phyloP scores from a whole-genome alignment of 2,888 invertebrate genomes.

The Pristionchus fissidentatus region DNA sequence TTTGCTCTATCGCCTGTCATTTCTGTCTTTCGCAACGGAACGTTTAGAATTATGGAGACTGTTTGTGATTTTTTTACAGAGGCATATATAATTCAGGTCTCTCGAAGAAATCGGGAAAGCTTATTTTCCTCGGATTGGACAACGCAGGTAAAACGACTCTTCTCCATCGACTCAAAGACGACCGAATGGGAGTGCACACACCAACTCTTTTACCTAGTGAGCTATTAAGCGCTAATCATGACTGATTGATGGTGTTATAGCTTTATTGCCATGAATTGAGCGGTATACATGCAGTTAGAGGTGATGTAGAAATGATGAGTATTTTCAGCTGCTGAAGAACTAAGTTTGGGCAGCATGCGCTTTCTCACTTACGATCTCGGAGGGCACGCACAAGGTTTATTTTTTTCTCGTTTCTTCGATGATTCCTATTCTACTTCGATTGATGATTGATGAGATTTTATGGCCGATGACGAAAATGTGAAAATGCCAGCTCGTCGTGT shows the following conservation, averaged over 20 bases:
- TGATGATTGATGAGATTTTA: background rate
- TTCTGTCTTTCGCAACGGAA: too few relatives aligned
- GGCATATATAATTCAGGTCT: slow-evolving; percentile 82
- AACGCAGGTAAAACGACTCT: slow-evolving; percentile 99
- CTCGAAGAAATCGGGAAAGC: slow-evolving; percentile 98
- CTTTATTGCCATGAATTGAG: too few relatives aligned
- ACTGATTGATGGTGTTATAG: background rate
- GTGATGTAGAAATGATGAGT: too few relatives aligned
- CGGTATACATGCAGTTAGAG: too few relatives aligned
- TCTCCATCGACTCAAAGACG: slow-evolving; percentile 99
- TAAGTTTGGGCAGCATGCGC: slow-evolving; percentile 98
- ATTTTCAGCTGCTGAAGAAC: slow-evolving; percentile 93
- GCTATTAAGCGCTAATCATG: slow-evolving; percentile 59
- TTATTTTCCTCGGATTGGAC: slow-evolving; percentile 96
- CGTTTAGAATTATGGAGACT: background rate
- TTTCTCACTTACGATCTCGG: slow-evolving; percentile 99
- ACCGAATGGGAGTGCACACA: slow-evolving; percentile 97
- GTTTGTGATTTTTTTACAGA: too few relatives aligned
- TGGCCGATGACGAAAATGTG: background rate
- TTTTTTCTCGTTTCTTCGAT: too few relatives aligned
- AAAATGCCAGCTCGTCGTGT: slow-evolving; percentile 88
- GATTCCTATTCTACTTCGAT: too few relatives aligned
- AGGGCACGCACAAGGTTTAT: slow-evolving; percentile 90
- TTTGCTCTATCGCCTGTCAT: too few relatives aligned
- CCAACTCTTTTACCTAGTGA: slow-evolving; percentile 98